Percentiles rank a stretch among this genome's conserved stretches.
Conservation (phyloP, 2,888 invertebrate genomes). For the Troides helena region DNA sequence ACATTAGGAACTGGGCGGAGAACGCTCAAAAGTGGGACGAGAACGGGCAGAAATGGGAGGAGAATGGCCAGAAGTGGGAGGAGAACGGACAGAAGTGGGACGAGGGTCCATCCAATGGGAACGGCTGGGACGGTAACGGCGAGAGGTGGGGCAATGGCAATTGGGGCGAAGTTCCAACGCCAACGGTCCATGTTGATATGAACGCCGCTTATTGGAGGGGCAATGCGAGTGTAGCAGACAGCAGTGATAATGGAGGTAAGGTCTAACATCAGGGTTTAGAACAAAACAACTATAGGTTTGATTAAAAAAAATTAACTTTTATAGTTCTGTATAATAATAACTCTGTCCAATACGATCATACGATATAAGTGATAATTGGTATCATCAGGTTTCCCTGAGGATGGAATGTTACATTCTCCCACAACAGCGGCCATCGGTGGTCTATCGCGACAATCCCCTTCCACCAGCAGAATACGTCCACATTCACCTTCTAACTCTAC, state of each 20-base stretch:
- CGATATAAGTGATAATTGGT: not conserved
- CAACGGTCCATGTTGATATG: slow-evolving; percentile 71
- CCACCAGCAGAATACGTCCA: slow-evolving; percentile 50
- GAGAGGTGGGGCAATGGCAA: slow-evolving; percentile 60
- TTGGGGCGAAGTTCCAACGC: slow-evolving; percentile 70
- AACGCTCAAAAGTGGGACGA: slow-evolving; percentile 59
- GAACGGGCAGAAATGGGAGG: slow-evolving; percentile 51
- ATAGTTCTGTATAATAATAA: too few species aligned
- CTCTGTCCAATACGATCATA: too few species aligned
- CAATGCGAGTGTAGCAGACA: slow-evolving; percentile 69
- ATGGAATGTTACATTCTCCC: slow-evolving; percentile 70
- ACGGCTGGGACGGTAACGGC: slow-evolving; percentile 53
- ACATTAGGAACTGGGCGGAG: slow-evolving; percentile 65
- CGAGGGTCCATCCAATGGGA: slow-evolving; percentile 52
- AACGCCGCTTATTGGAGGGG: slow-evolving; percentile 70
- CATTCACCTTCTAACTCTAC: slow-evolving; percentile 66
- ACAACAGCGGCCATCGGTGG: slow-evolving; percentile 67
- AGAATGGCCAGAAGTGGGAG: slow-evolving; percentile 53
- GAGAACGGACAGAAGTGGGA: slow-evolving; percentile 55
- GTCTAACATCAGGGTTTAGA: not conserved
- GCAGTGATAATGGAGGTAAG: slow-evolving; percentile 75
- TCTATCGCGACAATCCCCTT: slow-evolving; percentile 54
- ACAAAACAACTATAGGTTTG: too few species aligned
- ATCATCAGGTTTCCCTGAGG: slow-evolving; percentile 68
- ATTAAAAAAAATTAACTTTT: too few species aligned